Evolutionary conservation across 2,888 invertebrate genomes (phyloP), one percentile per base, ranked within the genome.

Genomic region (Callyntrura guangdongensis): DNA sequence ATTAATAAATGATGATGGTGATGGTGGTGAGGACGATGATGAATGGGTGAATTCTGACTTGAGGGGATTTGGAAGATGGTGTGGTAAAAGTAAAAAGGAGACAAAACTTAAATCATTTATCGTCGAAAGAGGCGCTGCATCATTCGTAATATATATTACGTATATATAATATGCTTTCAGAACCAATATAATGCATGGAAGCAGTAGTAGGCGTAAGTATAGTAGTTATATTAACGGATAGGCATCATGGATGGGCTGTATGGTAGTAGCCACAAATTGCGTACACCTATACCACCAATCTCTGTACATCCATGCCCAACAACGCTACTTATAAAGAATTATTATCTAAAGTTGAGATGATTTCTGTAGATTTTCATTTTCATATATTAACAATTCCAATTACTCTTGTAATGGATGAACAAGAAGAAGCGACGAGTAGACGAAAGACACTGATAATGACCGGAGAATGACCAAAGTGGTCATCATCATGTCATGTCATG

Each of bases 401-500:
- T 69, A 20, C 17, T 20, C n/a, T 27, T 72, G 25, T 53, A 72
- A 53, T 64, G 85, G 69, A 56, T 56, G 72, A 61, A 49, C 64
- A 77, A 77, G 86, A 53, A 84, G 11, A 84, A 53, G 27, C 84
- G 49, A 85, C 85, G 69, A 83, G 67, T 17, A 9, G 84, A 72
- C 59, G 77, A 86, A 45, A 49, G 49, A 56, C 25, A 27, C 17
- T n/a, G 79, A 88, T 88, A 83, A 89, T 88, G 83, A 61, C 61
- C n/a, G 59, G 89, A 69, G 89, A 83, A 83, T 89, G 83, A 89
- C 89, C 89, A 74, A 77, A 89, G 74, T 89, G 89, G 83, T 83
- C 89, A 84, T 88, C 85, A 72, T 86, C 88, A 74, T 89, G 83
- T 89, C 89, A 89, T 83, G 82, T 87, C 81, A 87, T 85, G 69